Percentiles rank a stretch among this genome's conserved stretches.
phyloP scores from a whole-genome alignment of 2,888 invertebrate genomes.

The Pyralis farinalis region DNA sequence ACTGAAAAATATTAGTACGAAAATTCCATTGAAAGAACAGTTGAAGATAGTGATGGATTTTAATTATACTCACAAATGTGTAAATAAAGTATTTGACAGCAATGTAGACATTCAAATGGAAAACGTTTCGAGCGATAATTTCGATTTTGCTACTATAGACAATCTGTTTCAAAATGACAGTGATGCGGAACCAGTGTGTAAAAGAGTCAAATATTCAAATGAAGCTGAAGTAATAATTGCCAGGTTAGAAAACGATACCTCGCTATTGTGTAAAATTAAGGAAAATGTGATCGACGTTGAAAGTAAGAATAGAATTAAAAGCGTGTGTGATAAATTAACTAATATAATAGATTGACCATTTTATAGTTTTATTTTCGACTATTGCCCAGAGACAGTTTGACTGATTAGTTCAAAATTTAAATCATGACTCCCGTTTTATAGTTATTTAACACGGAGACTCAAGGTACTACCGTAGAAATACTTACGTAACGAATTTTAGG shows the following conservation, averaged over 20 bases:
- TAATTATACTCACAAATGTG: conserved; percentile 43
- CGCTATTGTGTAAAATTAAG: conserved; percentile 37
- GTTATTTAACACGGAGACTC: no score
- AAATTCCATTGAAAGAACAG: conserved; percentile 22
- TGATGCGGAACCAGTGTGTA: conserved; percentile 48
- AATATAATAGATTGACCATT: conserved; percentile 41
- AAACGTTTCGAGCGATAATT: conserved; percentile 36
- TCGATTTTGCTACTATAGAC: conserved; percentile 57
- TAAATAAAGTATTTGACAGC: no score
- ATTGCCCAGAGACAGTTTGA: neutral
- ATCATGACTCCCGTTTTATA: no score
- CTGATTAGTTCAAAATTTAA: no score
- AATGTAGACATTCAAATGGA: no score
- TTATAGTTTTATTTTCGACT: conserved; percentile 17
- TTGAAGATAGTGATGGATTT: conserved; percentile 20
- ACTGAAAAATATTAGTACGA: conserved; percentile 8
- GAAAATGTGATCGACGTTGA: conserved; percentile 37
- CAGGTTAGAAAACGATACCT: conserved; percentile 45
- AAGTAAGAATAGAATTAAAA: conserved; percentile 40
- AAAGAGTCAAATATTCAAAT: conserved; percentile 45
- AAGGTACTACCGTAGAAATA: no score
- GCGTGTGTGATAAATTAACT: conserved; percentile 44
- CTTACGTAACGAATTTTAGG: no score
- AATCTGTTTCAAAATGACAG: conserved; percentile 41
- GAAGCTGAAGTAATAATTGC: conserved; percentile 40